These are phyloP conservation scores for Chelonoidis abingdonii DNA, from an alignment of 2,113 vertebrate species.

Conservation along the genomic window DNA sequence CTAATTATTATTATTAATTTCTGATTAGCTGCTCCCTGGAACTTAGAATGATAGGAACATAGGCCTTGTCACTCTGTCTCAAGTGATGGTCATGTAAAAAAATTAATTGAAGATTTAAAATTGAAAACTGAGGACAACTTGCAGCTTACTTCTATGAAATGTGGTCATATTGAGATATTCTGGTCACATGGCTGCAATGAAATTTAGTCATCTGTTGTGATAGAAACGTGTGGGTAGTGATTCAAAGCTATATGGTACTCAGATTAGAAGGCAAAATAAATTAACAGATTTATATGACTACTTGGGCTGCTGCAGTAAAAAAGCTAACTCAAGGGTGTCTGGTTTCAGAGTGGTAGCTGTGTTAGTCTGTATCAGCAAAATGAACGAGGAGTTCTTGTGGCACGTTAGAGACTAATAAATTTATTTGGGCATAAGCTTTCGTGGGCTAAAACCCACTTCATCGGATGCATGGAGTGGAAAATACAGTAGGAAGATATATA, in stretches of 20 bases:
- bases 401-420: too few species aligned
- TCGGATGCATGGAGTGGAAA: too few species aligned
- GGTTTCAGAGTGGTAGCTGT: background rate
- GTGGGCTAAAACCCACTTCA: too few species aligned
- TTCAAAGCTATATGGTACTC: background rate
- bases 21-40: background rate
- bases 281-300: background rate
- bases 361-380: too few species aligned
- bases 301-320: fast-evolving
- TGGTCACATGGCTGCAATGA: fast-evolving
- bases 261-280: background rate
- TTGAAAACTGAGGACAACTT: background rate
- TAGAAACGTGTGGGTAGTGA: background rate
- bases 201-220: fast-evolving
- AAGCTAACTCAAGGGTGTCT: fast-evolving
- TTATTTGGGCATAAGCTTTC: too few species aligned
- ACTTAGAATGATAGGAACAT: fast-evolving
- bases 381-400: too few species aligned
- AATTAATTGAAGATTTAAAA: background rate
- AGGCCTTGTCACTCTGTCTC: background rate
- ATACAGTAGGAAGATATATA: too few species aligned
- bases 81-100: fast-evolving
- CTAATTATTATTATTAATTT: background rate
- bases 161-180: fast-evolving
- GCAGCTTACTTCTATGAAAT: fast-evolving